phyloP scores from a whole-genome alignment of 1,140 invertebrate species.

The fruit fly (Drosophila melanogaster) region DNA sequence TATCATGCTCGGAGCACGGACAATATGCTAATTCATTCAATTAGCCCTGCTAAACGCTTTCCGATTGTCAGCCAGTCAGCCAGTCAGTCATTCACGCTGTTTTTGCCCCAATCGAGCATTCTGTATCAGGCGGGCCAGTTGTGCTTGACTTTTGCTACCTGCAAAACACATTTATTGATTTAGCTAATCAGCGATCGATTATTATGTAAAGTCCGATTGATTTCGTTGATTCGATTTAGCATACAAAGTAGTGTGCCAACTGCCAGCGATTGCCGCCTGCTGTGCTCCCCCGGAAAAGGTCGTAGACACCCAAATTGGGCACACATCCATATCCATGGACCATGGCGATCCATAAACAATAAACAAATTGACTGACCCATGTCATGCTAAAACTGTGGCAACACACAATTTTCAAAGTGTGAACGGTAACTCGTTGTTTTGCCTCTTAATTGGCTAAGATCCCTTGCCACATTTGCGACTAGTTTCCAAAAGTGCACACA shows the following conservation, averaged over 20 bases:
- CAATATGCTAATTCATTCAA: conserved; percentile 77
- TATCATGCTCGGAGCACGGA: conserved; percentile 45
- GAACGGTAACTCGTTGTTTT: neutral
- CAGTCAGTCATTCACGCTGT: conserved; percentile 22
- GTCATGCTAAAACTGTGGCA: conserved; percentile 1
- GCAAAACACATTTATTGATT: conserved; percentile 78
- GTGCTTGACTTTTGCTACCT: conserved; percentile 77
- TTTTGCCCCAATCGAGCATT: neutral
- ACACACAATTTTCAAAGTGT: conserved; percentile 1
- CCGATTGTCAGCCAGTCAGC: conserved; percentile 12
- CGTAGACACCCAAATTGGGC: conserved; percentile 10
- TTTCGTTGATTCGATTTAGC: conserved; percentile 56
- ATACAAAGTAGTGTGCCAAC: conserved; percentile 63
- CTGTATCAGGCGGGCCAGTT: conserved; percentile 20
- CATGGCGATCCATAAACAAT: conserved; percentile 13
- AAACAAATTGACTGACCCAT: conserved; percentile 5
- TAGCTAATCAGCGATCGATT: conserved; percentile 78
- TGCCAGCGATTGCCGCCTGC: conserved; percentile 21
- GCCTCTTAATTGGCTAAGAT: conserved; percentile 4
- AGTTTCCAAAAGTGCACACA: neutral
- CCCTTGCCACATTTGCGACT: neutral
- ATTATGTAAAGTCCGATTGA: conserved; percentile 76
- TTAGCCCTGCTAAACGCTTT: conserved; percentile 64
- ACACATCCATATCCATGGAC: neutral
- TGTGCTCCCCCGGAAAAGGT: conserved; percentile 38